Conservation (phyloP, 2,797 vertebrate species). For the Cheirogaleus major region DNA sequence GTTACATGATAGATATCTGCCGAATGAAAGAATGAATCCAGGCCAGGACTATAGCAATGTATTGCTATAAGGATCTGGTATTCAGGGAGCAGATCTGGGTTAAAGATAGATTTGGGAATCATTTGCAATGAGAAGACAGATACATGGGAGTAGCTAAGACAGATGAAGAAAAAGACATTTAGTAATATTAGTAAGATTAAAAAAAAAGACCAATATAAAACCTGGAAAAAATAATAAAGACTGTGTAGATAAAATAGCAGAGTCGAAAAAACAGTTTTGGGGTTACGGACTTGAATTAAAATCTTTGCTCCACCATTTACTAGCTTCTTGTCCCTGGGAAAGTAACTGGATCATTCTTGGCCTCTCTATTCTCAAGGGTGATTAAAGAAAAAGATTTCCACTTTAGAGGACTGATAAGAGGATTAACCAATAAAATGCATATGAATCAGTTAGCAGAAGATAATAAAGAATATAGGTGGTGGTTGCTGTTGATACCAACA, state of each 20-base stretch:
- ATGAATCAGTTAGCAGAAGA: not conserved
- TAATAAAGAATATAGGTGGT: not conserved
- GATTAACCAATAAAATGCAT: not conserved
- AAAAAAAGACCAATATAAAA: not conserved
- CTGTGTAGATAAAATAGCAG: not conserved
- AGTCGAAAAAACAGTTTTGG: not conserved
- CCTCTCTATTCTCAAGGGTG: not conserved
- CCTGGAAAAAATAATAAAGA: not conserved
- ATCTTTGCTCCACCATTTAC: not conserved
- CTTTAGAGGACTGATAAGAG: not conserved
- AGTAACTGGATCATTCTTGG: not conserved
- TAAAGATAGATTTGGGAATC: conserved; percentile 51
- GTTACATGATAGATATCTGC: not conserved
- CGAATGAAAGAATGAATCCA: conserved; percentile 19
- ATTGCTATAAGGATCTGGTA: not conserved
- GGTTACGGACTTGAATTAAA: not conserved
- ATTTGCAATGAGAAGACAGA: not conserved
- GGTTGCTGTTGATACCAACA: not conserved
- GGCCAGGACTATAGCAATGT: not conserved
- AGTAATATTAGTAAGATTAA: not conserved
- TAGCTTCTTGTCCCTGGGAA: not conserved
- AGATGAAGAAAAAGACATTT: conserved; percentile 28
- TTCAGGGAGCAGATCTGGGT: conserved; percentile 35
- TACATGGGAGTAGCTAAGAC: not conserved
- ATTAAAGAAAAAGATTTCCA: not conserved